Base-by-base conservation (phyloP, 2,888 invertebrate species). In the Eumacrocentrus americanus region DNA sequence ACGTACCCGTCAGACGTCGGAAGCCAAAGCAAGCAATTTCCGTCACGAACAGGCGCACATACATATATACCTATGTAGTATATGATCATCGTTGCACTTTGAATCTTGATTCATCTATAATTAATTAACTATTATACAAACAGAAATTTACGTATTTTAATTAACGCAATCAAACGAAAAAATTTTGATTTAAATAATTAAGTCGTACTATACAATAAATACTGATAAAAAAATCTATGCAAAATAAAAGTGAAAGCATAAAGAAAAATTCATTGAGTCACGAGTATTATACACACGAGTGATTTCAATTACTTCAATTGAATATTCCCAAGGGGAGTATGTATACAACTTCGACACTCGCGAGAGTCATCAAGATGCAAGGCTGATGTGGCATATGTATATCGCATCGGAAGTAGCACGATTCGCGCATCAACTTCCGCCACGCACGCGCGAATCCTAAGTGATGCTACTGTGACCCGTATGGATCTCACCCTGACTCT, bases 371-470 rank as follows among this genome's bases (percentile, higher is more conserved):
- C 48, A 51, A 56, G 25, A 60, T 60, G 44, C 55, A 37, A 46
- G 14, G 34, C 38, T 29, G 29, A 4, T 6, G 46, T 23, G 46
- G n/a, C n/a, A n/a, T n/a, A n/a, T 2, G 25, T 12, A 23, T 38
- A 44, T 25, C 52, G 12, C 46, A 58, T 59, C 70, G 70, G 70
- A 72, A 73, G 68, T 67, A 63, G 23, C 62, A 53, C 59, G 42
- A 55, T 52, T 56, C 55, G 46, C 38, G 44, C 50, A n/a, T n/a
- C n/a, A 58, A 59, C 38, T 48, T 53, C 55, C 40, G 37, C 51
- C 58, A 58, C 58, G 61, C 52, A 52, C 47, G 51, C 51, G 55
- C 58, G 18, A 34, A 23, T 18, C 22, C 22, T 5, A 48, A 51
- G 47, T 46, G 38, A 55, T 35, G 38, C 50, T 35, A 44, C 51